These are phyloP conservation scores for Sericinus montela DNA, from an alignment of 2,888 invertebrate genomes.

Conservation along the genomic window DNA sequence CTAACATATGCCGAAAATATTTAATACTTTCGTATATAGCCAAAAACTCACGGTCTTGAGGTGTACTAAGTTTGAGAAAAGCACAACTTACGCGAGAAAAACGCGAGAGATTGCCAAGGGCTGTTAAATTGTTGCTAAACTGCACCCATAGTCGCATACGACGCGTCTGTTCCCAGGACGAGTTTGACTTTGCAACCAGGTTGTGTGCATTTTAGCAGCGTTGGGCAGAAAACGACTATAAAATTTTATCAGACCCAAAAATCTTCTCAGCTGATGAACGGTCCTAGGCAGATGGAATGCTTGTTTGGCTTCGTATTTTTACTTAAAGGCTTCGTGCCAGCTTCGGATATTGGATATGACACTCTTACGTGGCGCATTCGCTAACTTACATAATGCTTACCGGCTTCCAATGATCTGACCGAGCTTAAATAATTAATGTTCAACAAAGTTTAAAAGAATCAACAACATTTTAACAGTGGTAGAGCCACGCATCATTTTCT, in stretches of 20 bases:
- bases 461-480: no score
- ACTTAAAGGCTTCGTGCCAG: no score
- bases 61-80: conserved; percentile 18
- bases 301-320: not conserved
- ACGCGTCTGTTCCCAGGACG: conserved; percentile 36
- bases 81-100: conserved; percentile 39
- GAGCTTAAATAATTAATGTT: no score
- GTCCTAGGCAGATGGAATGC: conserved; percentile 21
- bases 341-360: no score
- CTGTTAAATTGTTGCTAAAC: conserved; percentile 35
- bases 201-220: conserved; percentile 34
- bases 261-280: conserved; percentile 20
- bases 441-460: no score
- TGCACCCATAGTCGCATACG: conserved; percentile 38
- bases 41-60: not conserved
- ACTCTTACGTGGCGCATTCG: no score
- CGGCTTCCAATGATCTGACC: no score
- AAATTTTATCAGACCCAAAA: conserved; percentile 26
- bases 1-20: not conserved
- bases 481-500: no score
- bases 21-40: not conserved
- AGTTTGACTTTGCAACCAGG: conserved; percentile 27
- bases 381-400: no score
- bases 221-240: conserved; percentile 33
- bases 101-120: conserved; percentile 36